These are phyloP conservation scores for Phoenicopterus ruber DNA, from an alignment of 2,113 vertebrate species.

Conservation along the genomic window DNA sequence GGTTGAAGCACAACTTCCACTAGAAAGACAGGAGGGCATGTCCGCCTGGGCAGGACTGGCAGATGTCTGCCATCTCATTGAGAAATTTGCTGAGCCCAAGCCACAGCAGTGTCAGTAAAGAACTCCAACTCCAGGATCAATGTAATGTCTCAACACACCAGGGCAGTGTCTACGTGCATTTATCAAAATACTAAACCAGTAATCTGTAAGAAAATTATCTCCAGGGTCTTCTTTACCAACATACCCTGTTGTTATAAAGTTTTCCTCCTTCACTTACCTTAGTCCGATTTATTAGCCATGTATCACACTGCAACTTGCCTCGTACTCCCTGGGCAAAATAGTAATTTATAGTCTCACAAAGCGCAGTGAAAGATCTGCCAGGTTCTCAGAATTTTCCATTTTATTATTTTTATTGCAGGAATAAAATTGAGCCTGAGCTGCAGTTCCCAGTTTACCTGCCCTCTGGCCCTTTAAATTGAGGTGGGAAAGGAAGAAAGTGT, in stretches of 20 bases:
- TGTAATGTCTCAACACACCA: neutral
- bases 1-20: neutral
- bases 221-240: neutral
- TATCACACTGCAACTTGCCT: neutral
- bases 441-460: neutral
- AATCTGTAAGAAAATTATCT: neutral
- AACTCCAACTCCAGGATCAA: neutral
- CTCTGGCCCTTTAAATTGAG: neutral
- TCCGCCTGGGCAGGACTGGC: neutral
- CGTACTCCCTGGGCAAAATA: neutral
- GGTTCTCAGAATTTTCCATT: neutral
- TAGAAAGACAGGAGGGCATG: neutral
- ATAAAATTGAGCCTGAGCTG: neutral
- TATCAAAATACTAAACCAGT: neutral
- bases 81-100: neutral
- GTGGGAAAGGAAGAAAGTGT: no score
- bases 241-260: neutral
- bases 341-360: neutral
- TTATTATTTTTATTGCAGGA: neutral
- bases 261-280: neutral
- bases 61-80: no score
- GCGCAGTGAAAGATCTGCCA: neutral
- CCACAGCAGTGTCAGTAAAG: no score
- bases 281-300: neutral
- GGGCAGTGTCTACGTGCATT: neutral